Evolutionary conservation across 2,113 vertebrate species (phyloP).

Genomic region (Cyanoderma ruficeps): DNA sequence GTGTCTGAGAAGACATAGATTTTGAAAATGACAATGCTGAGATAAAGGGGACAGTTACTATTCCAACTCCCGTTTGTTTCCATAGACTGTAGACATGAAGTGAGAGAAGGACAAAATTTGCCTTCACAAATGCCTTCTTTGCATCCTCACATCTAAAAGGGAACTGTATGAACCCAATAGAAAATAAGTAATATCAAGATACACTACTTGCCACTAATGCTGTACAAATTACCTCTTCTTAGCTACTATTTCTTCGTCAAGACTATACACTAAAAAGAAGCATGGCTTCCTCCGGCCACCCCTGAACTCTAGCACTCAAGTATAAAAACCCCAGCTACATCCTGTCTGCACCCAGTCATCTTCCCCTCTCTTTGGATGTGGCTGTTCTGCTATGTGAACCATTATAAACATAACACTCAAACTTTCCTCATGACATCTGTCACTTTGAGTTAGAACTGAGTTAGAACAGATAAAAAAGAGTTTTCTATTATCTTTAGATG

Average conservation of each 20-base stretch:
- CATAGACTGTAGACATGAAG: accelerated
- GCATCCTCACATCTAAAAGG: not conserved
- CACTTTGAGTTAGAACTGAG: not conserved
- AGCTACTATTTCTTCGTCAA: not conserved
- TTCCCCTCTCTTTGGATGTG: not conserved
- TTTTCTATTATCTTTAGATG: slow-evolving; percentile 16
- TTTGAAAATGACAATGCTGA: not conserved
- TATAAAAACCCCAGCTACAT: not conserved
- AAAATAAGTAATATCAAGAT: not conserved
- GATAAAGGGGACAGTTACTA: not conserved
- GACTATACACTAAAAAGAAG: not conserved
- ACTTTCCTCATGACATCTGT: not conserved
- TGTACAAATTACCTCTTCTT: not conserved
- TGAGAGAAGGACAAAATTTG: not conserved
- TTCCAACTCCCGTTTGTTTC: not conserved
- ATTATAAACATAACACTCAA: not conserved
- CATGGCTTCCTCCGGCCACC: not conserved
- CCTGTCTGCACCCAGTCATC: not conserved
- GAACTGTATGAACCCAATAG: accelerated
- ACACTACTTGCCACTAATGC: not conserved
- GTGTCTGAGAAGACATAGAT: accelerated
- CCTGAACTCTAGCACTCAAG: not conserved
- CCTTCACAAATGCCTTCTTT: not conserved
- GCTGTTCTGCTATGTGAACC: not conserved
- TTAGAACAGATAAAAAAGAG: slow-evolving; percentile 24